Base-by-base conservation (phyloP, 1,140 invertebrate genomes). In the Anoplophora glabripennis region DNA sequence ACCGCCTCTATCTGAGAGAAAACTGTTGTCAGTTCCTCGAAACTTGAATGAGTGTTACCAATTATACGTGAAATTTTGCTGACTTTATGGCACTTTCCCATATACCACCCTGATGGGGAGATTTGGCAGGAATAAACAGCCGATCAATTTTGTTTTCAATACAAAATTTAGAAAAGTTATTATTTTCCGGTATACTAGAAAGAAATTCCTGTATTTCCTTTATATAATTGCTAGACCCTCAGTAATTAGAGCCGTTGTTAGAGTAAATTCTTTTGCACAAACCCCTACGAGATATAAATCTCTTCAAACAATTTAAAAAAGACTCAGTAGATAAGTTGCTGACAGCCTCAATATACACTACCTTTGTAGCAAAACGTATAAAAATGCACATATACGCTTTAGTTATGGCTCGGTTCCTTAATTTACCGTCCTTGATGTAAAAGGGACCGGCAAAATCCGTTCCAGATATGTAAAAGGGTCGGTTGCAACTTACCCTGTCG, bases 71-170 rank as follows among this genome's bases (percentile, higher is more conserved):
- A 35, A 53, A 4, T 51, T 55, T 28, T 64, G 45, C 12, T 67
- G 7, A 70, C 70, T 35, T 54, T 64, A 49, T 60, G 7, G 8
- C 42, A 9, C 7, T 14, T 57, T 78, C 61, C 77, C 69, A 72
- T 46, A 72, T 34, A 17, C 77, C 77, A 21, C 76, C 75, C 44
- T 72, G 69, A 51, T 75, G 68, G 0, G 74, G 70, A 44, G 66
- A 68, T 37, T 51, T 35, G 9, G 77, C 70, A 7, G 75, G 72
- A 18, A 66, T 73, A 56, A 78, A 77, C 55, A 73, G 61, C 72
- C 72, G 77, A 18, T 70, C 48, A 12, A 74, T 75, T 11, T n/a
- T n/a, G n/a, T 15, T 45, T 15, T 45, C 42, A 8, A n/a, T n/a
- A 37, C 8, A 8, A 37, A 37, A 37, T n/a, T n/a, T n/a, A 8